Conservation (phyloP, 2,113 vertebrate genomes). For the Megatriorchis doriae region DNA sequence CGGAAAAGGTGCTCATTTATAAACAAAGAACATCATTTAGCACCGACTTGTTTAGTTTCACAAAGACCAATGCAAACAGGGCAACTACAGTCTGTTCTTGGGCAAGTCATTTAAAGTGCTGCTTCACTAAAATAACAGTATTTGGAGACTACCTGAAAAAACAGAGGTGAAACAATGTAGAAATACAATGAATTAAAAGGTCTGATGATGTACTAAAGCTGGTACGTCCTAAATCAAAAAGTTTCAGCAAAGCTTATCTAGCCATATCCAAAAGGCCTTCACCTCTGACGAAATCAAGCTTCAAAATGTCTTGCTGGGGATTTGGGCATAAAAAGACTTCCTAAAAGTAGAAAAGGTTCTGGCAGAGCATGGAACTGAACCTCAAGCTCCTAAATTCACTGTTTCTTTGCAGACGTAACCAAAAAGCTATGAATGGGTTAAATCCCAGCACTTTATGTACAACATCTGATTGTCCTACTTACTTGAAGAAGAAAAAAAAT, state of each 20-base stretch:
- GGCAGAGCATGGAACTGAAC: not conserved
- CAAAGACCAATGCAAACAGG: not conserved
- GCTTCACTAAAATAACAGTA: not conserved
- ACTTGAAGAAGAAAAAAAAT: not conserved
- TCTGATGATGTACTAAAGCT: not conserved
- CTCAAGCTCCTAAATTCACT: not conserved
- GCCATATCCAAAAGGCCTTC: not conserved
- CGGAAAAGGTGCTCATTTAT: not conserved
- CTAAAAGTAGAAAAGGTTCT: not conserved
- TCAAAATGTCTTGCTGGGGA: not conserved
- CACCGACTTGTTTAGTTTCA: not conserved
- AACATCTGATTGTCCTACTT: not conserved
- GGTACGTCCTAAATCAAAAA: not conserved
- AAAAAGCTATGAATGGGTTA: not conserved
- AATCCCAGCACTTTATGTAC: not conserved
- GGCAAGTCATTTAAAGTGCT: not conserved
- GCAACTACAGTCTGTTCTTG: not conserved
- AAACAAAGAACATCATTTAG: not conserved
- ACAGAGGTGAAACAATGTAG: not conserved
- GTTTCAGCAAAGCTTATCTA: not conserved
- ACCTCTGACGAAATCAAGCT: not conserved
- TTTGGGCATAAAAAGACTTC: not conserved
- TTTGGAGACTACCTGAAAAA: not conserved
- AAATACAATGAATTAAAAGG: not conserved
- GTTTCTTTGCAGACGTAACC: not conserved